Evolutionary conservation across 2,797 vertebrate species (phyloP).

Genomic region (Bucorvus abyssinicus): DNA sequence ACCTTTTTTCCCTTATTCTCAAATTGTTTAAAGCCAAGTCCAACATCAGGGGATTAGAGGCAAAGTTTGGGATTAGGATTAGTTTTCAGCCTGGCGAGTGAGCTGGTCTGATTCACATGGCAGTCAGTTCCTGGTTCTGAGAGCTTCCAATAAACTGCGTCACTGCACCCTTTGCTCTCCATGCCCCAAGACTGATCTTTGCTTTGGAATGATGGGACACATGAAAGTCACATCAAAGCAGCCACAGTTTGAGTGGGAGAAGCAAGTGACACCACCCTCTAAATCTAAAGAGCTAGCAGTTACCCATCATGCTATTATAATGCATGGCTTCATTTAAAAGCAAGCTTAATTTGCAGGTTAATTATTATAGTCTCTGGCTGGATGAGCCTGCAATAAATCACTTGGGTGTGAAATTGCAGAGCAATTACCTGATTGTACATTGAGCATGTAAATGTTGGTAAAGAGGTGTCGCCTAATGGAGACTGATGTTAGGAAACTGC

Average conservation of each 20-base stretch:
- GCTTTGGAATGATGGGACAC: not conserved
- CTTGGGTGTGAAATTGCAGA: slow-evolving; percentile 10
- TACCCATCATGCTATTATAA: not conserved
- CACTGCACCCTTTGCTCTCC: not conserved
- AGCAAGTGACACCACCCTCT: not conserved
- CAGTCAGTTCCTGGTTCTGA: not conserved
- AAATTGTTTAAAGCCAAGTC: not conserved
- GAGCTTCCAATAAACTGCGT: not conserved
- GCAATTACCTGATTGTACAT: not conserved
- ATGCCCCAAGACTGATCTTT: not conserved
- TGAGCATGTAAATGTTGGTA: not conserved
- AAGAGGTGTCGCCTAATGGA: slow-evolving; percentile 30
- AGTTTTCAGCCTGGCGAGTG: not conserved
- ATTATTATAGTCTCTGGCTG: slow-evolving; percentile 29
- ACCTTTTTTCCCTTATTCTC: not conserved
- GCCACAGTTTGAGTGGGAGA: not conserved
- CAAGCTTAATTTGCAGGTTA: slow-evolving; percentile 46
- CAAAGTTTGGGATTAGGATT: not conserved
- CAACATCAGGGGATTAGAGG: not conserved
- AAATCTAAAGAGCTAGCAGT: not conserved
- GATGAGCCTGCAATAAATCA: slow-evolving; percentile 30
- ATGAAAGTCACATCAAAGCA: not conserved
- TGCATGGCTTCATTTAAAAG: slow-evolving; percentile 14
- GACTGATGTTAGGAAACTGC: not conserved
- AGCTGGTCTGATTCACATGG: not conserved